Evolutionary conservation across 2,888 invertebrate species (phyloP), one percentile per base, ranked within the genome.

Genomic region (Lymantria monacha): DNA sequence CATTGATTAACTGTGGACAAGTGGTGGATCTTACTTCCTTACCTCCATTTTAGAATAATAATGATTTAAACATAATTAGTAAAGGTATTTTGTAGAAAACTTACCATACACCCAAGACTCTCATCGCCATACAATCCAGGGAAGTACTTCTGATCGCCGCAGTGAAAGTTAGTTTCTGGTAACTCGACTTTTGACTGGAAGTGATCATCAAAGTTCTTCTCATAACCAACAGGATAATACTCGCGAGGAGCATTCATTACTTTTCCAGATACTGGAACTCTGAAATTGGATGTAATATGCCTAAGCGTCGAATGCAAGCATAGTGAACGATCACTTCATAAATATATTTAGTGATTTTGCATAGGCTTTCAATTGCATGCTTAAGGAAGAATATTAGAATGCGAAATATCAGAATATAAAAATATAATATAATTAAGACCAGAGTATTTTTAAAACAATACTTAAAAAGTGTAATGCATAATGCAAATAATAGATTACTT

Each of bases 161-260:
- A 97, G 58, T 95, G 94, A 83, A 97, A 97, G 53, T 92, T 94
- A 0, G 97, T 97, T 38, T 95, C 95, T 0, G 97, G 97, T 15
- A 97, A 85, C 70, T 96, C 96, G 0, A 97, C 97, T 63, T 96
- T 95, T 0, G 97, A 95, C 51, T 95, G 94, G 79, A 97, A 97
- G 71, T 96, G 96, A 70, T 97, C 97, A 72, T 97, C 97, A 70
- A 96, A 97, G 79, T 97, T 96, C 84, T 97, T 97, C 72, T 97
- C 96, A 72, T 97, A 97, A 0, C 96, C 96, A 1, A 96, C 95
- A 0, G 97, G 97, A 78, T 97, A 97, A 77, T 97, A 97, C 72
- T 97, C 97, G 43, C 95, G 94, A 0, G 97, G 97, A 0, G 97
- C 97, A 75, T 97, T 97, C 97, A 97, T 97, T 5, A 97, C 97